Evolutionary conservation across 2,113 vertebrate species (phyloP).

Genomic region (Microtus ochrogaster): DNA sequence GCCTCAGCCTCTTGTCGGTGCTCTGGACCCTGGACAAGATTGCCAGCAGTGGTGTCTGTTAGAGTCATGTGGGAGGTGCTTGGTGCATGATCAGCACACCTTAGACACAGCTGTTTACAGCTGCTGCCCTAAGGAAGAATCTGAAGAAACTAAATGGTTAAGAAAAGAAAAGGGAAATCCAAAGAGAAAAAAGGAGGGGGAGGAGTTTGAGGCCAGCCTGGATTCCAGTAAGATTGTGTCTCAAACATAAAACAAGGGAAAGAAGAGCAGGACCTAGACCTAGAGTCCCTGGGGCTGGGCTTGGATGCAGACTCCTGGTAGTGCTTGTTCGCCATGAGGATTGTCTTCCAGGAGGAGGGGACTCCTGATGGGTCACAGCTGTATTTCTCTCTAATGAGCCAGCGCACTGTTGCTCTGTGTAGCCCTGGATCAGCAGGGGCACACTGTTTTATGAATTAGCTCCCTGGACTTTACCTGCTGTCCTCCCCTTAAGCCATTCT

Average conservation of each 20-base stretch:
- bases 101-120: accelerated
- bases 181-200: background rate
- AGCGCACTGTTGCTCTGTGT: accelerated
- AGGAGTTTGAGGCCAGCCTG: background rate
- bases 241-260: background rate
- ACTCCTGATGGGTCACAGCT: background rate
- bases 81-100: background rate
- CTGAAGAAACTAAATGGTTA: background rate
- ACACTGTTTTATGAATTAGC: background rate
- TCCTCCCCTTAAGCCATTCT: too few relatives aligned
- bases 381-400: background rate
- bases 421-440: background rate
- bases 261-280: background rate
- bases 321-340: background rate
- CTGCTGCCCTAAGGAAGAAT: background rate
- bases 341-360: accelerated
- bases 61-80: accelerated
- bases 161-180: background rate
- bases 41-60: accelerated
- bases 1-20: background rate
- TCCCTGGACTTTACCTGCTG: background rate
- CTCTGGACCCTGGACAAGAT: background rate
- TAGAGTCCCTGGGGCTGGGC: accelerated
- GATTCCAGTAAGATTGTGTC: background rate
- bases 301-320: accelerated